A percentile compares a stretch with the other conserved stretches of the same genome.
Evolutionary conservation across 1,140 invertebrate genomes (phyloP).

Genomic region (Drosophila sturtevanti): DNA sequence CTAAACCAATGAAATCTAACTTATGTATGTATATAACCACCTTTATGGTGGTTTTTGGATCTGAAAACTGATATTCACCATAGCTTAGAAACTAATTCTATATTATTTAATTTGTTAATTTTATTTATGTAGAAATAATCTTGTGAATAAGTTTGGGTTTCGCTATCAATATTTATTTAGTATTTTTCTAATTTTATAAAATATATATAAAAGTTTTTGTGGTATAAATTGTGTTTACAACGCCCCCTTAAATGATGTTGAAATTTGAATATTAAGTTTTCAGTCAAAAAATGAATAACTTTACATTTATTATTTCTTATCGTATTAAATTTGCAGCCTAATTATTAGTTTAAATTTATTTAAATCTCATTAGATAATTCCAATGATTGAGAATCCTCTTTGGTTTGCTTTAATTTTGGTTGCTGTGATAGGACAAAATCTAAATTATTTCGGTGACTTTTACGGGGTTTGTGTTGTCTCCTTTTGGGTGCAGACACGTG

Average conservation of each 20-base stretch:
- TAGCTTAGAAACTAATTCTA: no score
- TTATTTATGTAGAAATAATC: no score
- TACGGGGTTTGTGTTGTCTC: conserved; percentile 1
- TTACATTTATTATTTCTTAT: conserved; percentile 21
- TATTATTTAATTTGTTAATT: no score
- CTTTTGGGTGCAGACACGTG: neutral
- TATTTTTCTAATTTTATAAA: neutral
- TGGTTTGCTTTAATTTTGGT: neutral
- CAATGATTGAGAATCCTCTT: neutral
- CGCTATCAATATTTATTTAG: no score
- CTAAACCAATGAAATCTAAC: no score
- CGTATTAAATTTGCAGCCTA: conserved; percentile 9
- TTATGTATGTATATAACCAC: no score
- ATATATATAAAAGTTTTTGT: no score
- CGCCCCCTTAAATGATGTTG: neutral
- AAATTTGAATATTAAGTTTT: conserved; percentile 6
- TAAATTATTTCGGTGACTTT: conserved; percentile 25
- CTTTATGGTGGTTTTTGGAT: no score
- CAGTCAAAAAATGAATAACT: conserved; percentile 27
- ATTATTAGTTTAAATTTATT: conserved; percentile 13
- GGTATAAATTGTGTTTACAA: no score
- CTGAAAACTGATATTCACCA: no score
- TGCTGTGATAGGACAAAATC: conserved; percentile 7
- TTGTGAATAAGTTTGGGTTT: no score
- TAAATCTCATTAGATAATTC: conserved; percentile 56